Evolutionary conservation across 2,113 vertebrate species (phyloP).

Genomic region (Oenanthe oenanthe): DNA sequence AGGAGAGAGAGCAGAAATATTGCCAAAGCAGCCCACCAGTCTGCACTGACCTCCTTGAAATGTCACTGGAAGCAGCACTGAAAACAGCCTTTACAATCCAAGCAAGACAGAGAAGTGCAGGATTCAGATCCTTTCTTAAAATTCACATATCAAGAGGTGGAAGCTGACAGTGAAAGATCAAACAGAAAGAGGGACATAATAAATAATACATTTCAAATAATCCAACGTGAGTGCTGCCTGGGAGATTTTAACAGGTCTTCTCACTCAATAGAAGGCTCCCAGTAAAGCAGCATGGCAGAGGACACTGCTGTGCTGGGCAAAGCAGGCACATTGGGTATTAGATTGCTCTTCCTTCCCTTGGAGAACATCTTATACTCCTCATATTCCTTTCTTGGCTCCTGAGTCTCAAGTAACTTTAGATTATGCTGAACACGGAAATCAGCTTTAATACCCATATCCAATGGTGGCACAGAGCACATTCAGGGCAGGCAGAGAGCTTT

Average conservation of each 20-base stretch:
- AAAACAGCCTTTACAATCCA: not conserved
- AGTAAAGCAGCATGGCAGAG: not conserved
- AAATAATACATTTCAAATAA: not conserved
- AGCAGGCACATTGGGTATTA: not conserved
- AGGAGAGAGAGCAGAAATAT: not conserved
- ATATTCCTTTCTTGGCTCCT: not conserved
- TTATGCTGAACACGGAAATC: not conserved
- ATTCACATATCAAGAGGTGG: not conserved
- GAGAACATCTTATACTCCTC: not conserved
- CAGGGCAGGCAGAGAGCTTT: not conserved
- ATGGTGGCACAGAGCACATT: not conserved
- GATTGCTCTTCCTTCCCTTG: not conserved
- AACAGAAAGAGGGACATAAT: not conserved
- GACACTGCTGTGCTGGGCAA: not conserved
- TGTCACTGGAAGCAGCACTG: not conserved
- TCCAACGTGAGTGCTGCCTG: not conserved
- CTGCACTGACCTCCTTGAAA: not conserved
- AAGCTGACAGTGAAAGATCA: not conserved
- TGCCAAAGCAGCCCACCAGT: not conserved
- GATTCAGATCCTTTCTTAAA: not conserved
- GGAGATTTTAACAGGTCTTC: not conserved
- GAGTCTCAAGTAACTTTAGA: not conserved
- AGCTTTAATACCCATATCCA: not conserved
- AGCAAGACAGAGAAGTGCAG: not conserved
- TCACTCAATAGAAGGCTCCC: not conserved